Evolutionary conservation across 2,113 vertebrate genomes (phyloP).

Genomic region (Carollia perspicillata): DNA sequence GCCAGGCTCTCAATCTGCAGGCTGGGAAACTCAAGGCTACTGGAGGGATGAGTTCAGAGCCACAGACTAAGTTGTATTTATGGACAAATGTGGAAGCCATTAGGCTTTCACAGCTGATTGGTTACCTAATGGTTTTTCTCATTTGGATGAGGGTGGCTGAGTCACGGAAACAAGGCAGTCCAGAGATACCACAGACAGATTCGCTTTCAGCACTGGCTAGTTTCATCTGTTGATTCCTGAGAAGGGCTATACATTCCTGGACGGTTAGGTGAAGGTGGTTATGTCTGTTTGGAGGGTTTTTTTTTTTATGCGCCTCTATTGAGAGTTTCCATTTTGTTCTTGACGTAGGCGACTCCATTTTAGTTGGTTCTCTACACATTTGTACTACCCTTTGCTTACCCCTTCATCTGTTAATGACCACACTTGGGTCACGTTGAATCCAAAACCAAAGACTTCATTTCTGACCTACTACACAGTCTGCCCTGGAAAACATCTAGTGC

Average conservation of each 20-base stretch:
- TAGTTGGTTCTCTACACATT: background rate
- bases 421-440: no score
- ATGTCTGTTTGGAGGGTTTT: no score
- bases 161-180: background rate
- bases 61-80: background rate
- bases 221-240: background rate
- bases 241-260: background rate
- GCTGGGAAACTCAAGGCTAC: background rate
- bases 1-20: accelerated
- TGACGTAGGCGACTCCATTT: background rate
- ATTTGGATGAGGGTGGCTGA: no score
- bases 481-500: background rate
- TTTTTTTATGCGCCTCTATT: background rate
- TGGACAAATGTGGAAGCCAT: no score
- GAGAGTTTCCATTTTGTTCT: background rate
- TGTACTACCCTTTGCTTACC: background rate
- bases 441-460: background rate
- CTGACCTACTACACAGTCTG: background rate
- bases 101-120: no score
- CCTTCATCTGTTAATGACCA: background rate
- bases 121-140: background rate
- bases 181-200: no score
- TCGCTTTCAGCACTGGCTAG: no score
- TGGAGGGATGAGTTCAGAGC: background rate
- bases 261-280: background rate